Evolutionary conservation across 2,797 vertebrate genomes (phyloP), one percentile per base, ranked within the genome.

Genomic region (Zalophus californianus): DNA sequence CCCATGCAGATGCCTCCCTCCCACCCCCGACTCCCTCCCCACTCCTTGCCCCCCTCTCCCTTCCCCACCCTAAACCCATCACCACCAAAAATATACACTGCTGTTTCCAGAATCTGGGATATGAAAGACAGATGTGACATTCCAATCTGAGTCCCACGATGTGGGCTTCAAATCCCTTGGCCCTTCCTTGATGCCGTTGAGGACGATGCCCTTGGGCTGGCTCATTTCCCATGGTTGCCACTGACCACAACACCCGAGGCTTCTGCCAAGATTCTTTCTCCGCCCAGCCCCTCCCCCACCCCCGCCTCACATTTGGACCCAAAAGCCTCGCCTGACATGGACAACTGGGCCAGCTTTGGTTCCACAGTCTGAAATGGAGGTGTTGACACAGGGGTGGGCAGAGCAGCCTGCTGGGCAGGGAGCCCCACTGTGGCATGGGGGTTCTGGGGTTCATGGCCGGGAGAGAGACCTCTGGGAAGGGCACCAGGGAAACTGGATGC

Each of bases 101-200:
- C 98, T 97, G 96, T 97, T 97, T 98, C 98, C 97, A 98, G 97
- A 95, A 87, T 94, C 97, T 94, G 98, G 98, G 98, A 90, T 78
- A 66, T 82, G 92, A 96, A 80, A 84, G 90, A 95, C 96, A 97
- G 97, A 96, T 97, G 97, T 93, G 78, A 84, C 93, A 95, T 96
- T 97, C 97, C 94, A 38, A 92, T 83, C 79, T 16, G 80, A 97
- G 94, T 90, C 84, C 95, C 84, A 32, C 92, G 95, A 62, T 91
- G 91, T 90, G 88, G 56, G 83, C 96, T 94, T 92, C 70, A 16
- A 73, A 93, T 70, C 73, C 94, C 79, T 70, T 12, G 25, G 94
- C 84, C 85, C 94, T 91, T 82, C 90, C 96, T 95, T 11, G 50
- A 14, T 9, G 91, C 78, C 44, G 27, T 2, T 4, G 64, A 97